phyloP scores from a whole-genome alignment of 2,888 invertebrate species.

The Euclidia mi region DNA sequence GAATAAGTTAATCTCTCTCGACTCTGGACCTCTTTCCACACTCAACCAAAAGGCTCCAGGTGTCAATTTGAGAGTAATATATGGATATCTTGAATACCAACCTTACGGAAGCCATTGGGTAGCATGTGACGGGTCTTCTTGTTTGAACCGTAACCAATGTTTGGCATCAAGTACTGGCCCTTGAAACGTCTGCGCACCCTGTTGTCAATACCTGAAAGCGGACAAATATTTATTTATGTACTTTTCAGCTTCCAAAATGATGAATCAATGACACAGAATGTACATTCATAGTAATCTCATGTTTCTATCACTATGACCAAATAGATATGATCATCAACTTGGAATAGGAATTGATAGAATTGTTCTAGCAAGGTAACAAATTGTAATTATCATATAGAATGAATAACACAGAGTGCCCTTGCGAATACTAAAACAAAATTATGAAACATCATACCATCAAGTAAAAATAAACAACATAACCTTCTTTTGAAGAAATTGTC shows the following conservation, averaged over 20 bases:
- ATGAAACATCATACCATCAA: background rate
- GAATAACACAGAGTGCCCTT: conserved; percentile 89
- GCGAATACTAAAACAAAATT: conserved; percentile 49
- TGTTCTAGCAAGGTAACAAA: conserved; percentile 88
- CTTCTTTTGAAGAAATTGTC: too few species aligned
- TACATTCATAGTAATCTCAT: too few species aligned
- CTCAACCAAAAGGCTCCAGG: too few species aligned
- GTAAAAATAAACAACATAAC: background rate
- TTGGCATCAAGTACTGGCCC: conserved; percentile 99
- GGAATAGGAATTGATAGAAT: conserved; percentile 83
- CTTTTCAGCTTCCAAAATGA: background rate
- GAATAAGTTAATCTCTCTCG: too few species aligned
- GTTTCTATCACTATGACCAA: conserved; percentile 83
- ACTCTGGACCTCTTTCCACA: too few species aligned
- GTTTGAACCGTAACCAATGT: conserved; percentile 99
- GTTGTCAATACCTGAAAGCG: conserved; percentile 97
- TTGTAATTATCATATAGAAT: conserved; percentile 84
- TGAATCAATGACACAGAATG: too few species aligned
- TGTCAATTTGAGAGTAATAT: too few species aligned
- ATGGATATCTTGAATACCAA: conserved; percentile 83
- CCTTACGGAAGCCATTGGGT: conserved; percentile 99
- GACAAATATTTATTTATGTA: background rate
- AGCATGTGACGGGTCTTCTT: conserved; percentile 98
- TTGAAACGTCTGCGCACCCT: conserved; percentile 99
- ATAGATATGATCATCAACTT: conserved; percentile 64